Evolutionary conservation across 2,113 vertebrate genomes (phyloP).

Genomic region (Rhabdornis inornatus): DNA sequence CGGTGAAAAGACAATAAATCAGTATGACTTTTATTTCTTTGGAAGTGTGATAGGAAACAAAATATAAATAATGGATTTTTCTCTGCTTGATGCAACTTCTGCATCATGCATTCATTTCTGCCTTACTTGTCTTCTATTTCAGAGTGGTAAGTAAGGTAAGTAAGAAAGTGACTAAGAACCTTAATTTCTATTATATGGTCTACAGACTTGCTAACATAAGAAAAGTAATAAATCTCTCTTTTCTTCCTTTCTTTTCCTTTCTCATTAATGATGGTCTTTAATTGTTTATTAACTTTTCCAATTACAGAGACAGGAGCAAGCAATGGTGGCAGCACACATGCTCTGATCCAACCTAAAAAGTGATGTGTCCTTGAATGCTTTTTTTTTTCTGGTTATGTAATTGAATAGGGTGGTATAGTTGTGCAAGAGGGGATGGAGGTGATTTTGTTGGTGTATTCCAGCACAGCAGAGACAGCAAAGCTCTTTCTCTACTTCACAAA

Average conservation of each 20-base stretch:
- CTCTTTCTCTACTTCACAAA: neutral
- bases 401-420: neutral
- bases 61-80: neutral
- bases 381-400: neutral
- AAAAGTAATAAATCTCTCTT: neutral
- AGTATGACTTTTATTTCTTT: neutral
- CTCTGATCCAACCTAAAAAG: neutral
- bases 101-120: neutral
- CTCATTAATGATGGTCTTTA: neutral
- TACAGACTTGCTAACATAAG: neutral
- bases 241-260: neutral
- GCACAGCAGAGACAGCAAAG: neutral
- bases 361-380: neutral
- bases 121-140: neutral
- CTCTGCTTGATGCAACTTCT: neutral
- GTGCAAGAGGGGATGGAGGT: neutral
- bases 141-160: neutral
- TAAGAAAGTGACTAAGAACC: neutral
- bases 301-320: neutral
- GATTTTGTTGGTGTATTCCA: neutral
- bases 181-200: neutral
- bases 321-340: neutral
- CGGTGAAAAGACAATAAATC: neutral
- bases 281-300: neutral
- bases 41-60: neutral